Evolutionary conservation across 2,888 invertebrate genomes (phyloP).

Genomic region (Pammene aurita): DNA sequence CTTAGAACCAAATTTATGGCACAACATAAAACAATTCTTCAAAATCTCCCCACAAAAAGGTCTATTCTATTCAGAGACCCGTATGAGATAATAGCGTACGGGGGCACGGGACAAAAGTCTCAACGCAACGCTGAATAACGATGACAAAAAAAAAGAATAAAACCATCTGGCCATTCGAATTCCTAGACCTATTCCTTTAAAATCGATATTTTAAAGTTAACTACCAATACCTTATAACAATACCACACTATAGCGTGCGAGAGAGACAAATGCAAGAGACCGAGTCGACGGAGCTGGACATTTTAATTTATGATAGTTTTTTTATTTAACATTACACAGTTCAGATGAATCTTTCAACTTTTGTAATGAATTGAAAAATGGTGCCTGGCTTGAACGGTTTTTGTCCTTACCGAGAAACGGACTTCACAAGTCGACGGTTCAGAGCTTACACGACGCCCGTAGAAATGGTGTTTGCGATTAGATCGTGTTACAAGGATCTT

Average conservation of each 20-base stretch:
- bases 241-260: conserved; percentile 58
- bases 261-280: conserved; percentile 61
- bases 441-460: conserved; percentile 62
- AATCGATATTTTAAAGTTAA: conserved; percentile 77
- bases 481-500: conserved; percentile 70
- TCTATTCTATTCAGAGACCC: conserved; percentile 68
- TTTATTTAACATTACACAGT: conserved; percentile 70
- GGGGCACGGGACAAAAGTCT: conserved; percentile 76
- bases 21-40: conserved; percentile 79
- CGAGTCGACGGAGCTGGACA: conserved; percentile 68
- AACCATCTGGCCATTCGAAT: conserved; percentile 78
- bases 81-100: conserved; percentile 75
- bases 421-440: conserved; percentile 78
- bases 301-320: conserved; percentile 81
- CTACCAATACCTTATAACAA: conserved; percentile 75
- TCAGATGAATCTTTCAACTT: conserved; percentile 79
- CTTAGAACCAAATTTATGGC: conserved; percentile 71
- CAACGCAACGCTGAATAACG: conserved; percentile 72
- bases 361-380: conserved; percentile 81
- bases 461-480: conserved; percentile 67
- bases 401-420: conserved; percentile 79
- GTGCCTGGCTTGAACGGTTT: conserved; percentile 68
- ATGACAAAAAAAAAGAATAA: conserved; percentile 65
- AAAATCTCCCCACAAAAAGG: conserved; percentile 76
- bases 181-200: conserved; percentile 69